Conservation (phyloP, 2,888 invertebrate species). For the Drepanosiphum platanoidis region DNA sequence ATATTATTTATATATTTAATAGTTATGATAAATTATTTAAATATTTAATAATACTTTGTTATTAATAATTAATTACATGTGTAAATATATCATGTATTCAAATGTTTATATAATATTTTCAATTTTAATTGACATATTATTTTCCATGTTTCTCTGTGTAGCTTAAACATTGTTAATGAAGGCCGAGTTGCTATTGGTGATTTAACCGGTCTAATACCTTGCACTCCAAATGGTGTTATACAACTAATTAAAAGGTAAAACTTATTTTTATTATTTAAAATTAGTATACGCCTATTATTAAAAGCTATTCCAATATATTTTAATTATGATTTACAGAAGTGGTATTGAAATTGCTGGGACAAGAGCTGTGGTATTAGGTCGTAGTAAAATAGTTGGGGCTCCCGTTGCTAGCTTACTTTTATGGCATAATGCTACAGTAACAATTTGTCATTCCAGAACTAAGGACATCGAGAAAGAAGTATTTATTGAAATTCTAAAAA, state of each 20-base stretch:
- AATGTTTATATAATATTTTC: slow-evolving; percentile 39
- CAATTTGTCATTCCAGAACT: slow-evolving; percentile 95
- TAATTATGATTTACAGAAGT: slow-evolving; percentile 67
- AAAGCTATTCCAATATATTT: not conserved
- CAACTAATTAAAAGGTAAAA: slow-evolving; percentile 82
- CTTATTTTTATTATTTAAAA: not conserved
- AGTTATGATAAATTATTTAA: no score
- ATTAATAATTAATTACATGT: no score
- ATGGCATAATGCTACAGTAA: slow-evolving; percentile 97
- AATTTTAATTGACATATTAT: slow-evolving; percentile 63
- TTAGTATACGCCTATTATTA: not conserved
- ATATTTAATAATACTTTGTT: no score
- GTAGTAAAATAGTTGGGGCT: slow-evolving; percentile 97
- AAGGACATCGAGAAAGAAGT: slow-evolving; percentile 81
- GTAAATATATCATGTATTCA: no score
- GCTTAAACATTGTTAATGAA: slow-evolving; percentile 91
- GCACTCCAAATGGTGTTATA: slow-evolving; percentile 95
- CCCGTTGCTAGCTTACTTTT: slow-evolving; percentile 93
- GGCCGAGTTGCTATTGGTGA: slow-evolving; percentile 92
- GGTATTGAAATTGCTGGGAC: slow-evolving; percentile 83
- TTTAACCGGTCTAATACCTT: slow-evolving; percentile 89
- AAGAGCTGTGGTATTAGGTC: slow-evolving; percentile 91
- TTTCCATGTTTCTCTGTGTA: slow-evolving; percentile 67
- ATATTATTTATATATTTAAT: no score
- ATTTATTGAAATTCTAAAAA: slow-evolving; percentile 64